These are phyloP conservation scores for Oncorhynchus keta DNA, from an alignment of 2,113 vertebrate species.

Conservation along the genomic window DNA sequence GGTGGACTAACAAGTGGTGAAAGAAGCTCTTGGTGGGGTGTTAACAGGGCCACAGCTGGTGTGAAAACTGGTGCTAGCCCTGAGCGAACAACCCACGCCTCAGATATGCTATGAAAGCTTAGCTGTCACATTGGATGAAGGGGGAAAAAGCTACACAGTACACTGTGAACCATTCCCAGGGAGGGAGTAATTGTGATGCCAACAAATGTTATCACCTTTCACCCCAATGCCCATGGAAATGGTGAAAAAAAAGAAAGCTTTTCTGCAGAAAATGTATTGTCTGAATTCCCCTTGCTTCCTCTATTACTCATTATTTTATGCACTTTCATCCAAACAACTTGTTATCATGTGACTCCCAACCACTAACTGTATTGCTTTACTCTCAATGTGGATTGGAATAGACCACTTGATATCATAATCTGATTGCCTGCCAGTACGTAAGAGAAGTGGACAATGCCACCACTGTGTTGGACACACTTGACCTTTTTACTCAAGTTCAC, in stretches of 20 bases:
- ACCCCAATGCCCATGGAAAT: background rate
- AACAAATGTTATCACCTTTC: background rate
- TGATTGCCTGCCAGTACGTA: too few relatives aligned
- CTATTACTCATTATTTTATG: background rate
- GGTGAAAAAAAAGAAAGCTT: background rate
- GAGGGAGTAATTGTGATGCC: background rate
- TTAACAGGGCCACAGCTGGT: conserved; percentile 32
- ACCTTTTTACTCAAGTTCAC: too few relatives aligned
- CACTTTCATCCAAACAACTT: background rate
- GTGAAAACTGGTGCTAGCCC: conserved; percentile 3
- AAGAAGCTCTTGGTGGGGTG: conserved; percentile 13
- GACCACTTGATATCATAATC: too few relatives aligned
- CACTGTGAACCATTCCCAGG: background rate
- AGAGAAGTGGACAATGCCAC: too few relatives aligned
- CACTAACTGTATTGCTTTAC: too few relatives aligned
- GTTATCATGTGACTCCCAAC: too few relatives aligned
- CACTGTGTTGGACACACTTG: too few relatives aligned
- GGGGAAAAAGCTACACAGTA: background rate
- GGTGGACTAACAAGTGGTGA: conserved; percentile 6
- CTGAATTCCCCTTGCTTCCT: background rate
- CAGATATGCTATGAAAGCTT: conserved; percentile 10
- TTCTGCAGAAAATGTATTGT: background rate
- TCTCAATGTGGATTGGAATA: too few relatives aligned
- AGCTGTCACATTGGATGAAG: conserved; percentile 37
- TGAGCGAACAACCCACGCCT: conserved; percentile 10